Evolutionary conservation across 2,888 invertebrate species (phyloP), one percentile per base, ranked within the genome.

Genomic region (Hedychridium roseum): DNA sequence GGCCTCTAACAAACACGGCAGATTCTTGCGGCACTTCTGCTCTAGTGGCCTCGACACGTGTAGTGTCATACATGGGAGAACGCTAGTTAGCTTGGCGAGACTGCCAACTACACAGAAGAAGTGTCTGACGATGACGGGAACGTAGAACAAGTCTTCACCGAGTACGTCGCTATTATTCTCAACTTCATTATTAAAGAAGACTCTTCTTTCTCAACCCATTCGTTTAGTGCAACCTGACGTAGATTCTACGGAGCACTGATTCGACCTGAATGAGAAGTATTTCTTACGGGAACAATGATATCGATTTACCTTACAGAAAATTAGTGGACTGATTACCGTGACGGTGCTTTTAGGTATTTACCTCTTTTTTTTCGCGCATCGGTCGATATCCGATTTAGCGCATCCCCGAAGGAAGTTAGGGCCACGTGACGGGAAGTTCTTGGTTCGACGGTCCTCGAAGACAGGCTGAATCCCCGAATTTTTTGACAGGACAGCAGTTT

Each of bases 31-130:
- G 71, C 56, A 72, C 77, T 76, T 73, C 65, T 65, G 51, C 61
- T 75, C 70, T 73, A 77, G 78, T 76, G 77, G 76, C 67, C 74
- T 76, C 68, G 65, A 71, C 72, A 60, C 62, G 65, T 76, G 71
- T 78, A 76, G 78, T 75, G 73, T 70, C 76, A 74, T 77, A 77
- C 73, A 75, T 65, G 70, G 50, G 68, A 78, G 75, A 66, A 75
- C 45, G 71, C 75, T 68, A 74, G 66, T 78, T 76, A 75, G 58
- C 48, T 51, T 45, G 43, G 50, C 49, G 49, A 52, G 52, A 43
- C 59, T 57, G 56, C 32, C 57, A 51, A 32, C 30, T 46, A 48
- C 37, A 26, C 27, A 23, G 43, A 57, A 35, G 26, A 43, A 11
- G 32, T 49, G 35, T 47, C 50, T 43, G 34, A 11, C 45, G 39